Percentiles rank a stretch among this genome's conserved stretches.
Evolutionary conservation across 2,888 invertebrate species (phyloP).

Genomic region (Ischnura elegans): DNA sequence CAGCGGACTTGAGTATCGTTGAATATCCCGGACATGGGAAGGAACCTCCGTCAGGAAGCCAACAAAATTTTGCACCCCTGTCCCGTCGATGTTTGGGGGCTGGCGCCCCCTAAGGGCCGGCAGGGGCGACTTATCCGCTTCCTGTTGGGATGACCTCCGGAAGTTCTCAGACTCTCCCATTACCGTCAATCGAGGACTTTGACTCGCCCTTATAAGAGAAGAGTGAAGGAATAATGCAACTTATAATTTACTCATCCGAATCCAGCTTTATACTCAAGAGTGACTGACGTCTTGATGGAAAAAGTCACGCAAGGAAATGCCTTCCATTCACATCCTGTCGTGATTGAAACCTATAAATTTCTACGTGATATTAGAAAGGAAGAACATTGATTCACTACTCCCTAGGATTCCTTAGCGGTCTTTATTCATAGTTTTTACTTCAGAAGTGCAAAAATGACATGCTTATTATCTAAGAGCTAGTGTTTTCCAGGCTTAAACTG

Average conservation of each 20-base stretch:
- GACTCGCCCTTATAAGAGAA: background rate
- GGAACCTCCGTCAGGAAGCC: background rate
- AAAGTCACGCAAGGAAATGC: background rate
- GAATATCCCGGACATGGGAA: background rate
- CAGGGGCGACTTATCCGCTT: background rate
- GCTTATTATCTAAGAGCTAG: too few relatives aligned
- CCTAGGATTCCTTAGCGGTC: background rate
- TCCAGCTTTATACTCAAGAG: background rate
- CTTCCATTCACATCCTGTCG: background rate
- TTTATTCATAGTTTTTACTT: too few relatives aligned
- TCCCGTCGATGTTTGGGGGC: background rate
- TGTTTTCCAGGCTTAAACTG: too few relatives aligned
- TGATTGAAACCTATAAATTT: background rate
- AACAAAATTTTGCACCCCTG: background rate
- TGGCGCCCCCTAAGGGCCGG: background rate
- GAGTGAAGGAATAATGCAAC: background rate
- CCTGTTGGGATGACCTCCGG: slow-evolving; percentile 25
- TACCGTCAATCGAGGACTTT: background rate
- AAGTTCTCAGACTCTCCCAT: slow-evolving; percentile 12
- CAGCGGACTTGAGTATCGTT: background rate
- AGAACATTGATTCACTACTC: background rate
- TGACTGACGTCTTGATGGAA: background rate
- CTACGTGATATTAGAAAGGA: too few relatives aligned
- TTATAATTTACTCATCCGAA: background rate
- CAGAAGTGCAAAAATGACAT: too few relatives aligned